A percentile compares a stretch with the other conserved stretches of the same genome.
Conservation (phyloP, 1,140 invertebrate genomes). For the Ooceraea biroi region DNA sequence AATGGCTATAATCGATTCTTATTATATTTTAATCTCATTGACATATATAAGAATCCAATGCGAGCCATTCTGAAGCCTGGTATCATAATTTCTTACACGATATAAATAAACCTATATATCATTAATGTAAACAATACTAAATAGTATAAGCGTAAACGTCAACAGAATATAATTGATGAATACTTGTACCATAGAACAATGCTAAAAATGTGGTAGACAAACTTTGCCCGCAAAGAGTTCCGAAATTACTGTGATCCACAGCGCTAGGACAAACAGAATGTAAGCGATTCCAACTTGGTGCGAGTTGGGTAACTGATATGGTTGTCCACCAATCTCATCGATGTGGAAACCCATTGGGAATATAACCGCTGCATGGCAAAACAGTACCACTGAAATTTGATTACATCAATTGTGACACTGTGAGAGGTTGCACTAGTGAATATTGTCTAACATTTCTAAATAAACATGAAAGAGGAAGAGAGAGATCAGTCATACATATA, state of each 20-base stretch:
- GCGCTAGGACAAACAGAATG: constrained; percentile 96
- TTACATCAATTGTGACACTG: constrained; percentile 7
- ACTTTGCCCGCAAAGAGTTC: constrained; percentile 99
- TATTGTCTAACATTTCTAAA: constrained; percentile 16
- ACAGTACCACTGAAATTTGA: constrained; percentile 94
- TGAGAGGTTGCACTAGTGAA: constrained; percentile 24
- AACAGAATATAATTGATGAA: constrained; percentile 61
- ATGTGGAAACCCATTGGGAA: constrained; percentile 98
- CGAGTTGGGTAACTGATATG: constrained; percentile 97
- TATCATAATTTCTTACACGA: constrained; percentile 24
- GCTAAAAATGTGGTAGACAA: constrained; percentile 96
- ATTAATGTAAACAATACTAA: constrained; percentile 6
- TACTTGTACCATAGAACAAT: constrained; percentile 62
- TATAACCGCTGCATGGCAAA: constrained; percentile 97
- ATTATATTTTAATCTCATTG: constrained; percentile 9
- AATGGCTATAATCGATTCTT: constrained; percentile 20
- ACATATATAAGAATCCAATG: constrained; percentile 10
- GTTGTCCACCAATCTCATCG: constrained; percentile 97
- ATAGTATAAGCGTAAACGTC: constrained; percentile 7
- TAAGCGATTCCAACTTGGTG: constrained; percentile 98
- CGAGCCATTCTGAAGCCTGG: background rate
- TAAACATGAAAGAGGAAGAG: constrained; percentile 1
- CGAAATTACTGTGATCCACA: constrained; percentile 98
- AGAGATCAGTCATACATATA: background rate
- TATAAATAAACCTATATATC: constrained; percentile 24